Evolutionary conservation across 1,140 invertebrate genomes (phyloP), one percentile per base, ranked within the genome.

Genomic region (Ptiloglossa arizonensis): DNA sequence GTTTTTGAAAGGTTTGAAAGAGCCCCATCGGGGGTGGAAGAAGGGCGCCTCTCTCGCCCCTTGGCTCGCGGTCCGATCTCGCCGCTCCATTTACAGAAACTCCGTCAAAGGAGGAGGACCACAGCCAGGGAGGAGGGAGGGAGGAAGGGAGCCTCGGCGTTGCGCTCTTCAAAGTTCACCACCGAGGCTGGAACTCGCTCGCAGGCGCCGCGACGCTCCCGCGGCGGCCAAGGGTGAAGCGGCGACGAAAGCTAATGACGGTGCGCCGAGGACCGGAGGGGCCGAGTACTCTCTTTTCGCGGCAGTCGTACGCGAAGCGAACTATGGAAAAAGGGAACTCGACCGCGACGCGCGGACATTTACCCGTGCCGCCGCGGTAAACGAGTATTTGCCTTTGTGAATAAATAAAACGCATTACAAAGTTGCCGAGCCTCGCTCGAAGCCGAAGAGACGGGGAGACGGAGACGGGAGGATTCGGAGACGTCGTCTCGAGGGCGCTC

Each of bases 61-160:
- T 35, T 52, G 67, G 22, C 48, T 62, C 69, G 64, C 41, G 29
- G 48, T 59, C 64, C 48, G 38, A 44, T 74, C 73, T 59, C 83
- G 78, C 78, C 81, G 82, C 74, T 91, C 90, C 91, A 93, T 92
- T 93, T 92, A 91, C 91, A 92, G 92, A 93, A 93, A 93, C 91
- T 91, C 90, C 91, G 89, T 92, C 92, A 93, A 93, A 92, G 92
- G 89, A n/a, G n/a, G n/a, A n/a, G n/a, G n/a, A n/a, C n/a, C n/a
- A n/a, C n/a, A n/a, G n/a, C n/a, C n/a, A n/a, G n/a, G n/a, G n/a
- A n/a, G n/a, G n/a, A n/a, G n/a, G n/a, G n/a, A n/a, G n/a, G n/a
- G n/a, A n/a, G n/a, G 91, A 92, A 89, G 38, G 41, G 41, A 11
- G 88, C 87, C 87, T 87, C 88, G 87, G 88, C 88, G 90, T 91